phyloP scores from a whole-genome alignment of 2,113 vertebrate species.

The Lutjanus erythropterus region DNA sequence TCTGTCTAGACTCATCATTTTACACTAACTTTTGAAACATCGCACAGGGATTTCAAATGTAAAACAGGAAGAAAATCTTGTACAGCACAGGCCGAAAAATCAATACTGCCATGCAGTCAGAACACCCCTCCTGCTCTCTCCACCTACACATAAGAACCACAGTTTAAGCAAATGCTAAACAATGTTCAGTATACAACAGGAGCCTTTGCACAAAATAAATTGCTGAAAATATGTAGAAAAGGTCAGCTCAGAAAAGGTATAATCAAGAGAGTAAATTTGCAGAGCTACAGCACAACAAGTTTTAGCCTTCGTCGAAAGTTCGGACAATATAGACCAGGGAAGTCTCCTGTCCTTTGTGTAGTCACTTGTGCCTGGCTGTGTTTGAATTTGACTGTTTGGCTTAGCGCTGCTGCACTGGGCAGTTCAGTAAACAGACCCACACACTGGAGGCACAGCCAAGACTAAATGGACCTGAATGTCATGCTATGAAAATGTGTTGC shows the following conservation, averaged over 20 bases:
- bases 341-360: slow-evolving; percentile 45
- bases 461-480: slow-evolving; percentile 52
- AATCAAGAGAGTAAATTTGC: background rate
- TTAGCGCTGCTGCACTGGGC: slow-evolving; percentile 41
- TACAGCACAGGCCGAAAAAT: background rate
- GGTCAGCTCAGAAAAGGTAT: background rate
- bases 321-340: slow-evolving; percentile 2
- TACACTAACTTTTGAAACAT: background rate
- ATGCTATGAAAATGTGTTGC: slow-evolving; percentile 21
- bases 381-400: slow-evolving; percentile 67
- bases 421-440: slow-evolving; percentile 60
- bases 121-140: slow-evolving; percentile 5
- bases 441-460: slow-evolving; percentile 30
- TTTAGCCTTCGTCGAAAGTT: slow-evolving; percentile 12
- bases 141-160: background rate
- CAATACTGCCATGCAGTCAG: background rate
- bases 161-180: background rate
- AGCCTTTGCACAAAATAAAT: background rate
- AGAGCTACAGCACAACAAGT: background rate
- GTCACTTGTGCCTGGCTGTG: slow-evolving; percentile 45
- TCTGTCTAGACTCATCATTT: background rate
- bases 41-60: background rate
- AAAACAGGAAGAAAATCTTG: background rate
- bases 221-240: background rate
- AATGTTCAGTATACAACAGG: slow-evolving; percentile 3